Conservation (phyloP, 2,113 vertebrate genomes). For the Corynorhinus townsendii region DNA sequence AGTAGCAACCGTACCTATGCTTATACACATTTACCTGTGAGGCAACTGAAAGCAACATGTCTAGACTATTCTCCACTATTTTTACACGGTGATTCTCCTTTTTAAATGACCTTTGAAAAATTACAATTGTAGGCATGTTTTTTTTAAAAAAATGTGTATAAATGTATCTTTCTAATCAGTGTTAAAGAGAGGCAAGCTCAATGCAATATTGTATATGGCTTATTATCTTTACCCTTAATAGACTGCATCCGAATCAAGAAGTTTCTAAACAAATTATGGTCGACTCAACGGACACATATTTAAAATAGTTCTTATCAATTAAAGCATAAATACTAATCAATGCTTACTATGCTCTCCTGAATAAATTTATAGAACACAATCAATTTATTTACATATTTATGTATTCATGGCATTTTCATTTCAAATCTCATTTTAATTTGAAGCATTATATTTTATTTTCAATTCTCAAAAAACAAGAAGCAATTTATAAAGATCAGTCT, state of each 20-base stretch:
- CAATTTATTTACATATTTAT: background rate
- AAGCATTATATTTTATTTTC: background rate
- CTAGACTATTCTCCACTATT: background rate
- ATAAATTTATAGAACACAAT: background rate
- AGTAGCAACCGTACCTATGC: background rate
- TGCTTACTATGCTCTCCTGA: background rate
- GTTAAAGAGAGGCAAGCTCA: background rate
- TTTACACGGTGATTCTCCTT: background rate
- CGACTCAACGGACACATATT: background rate
- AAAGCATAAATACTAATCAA: background rate
- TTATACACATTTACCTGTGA: background rate
- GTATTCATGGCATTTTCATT: background rate
- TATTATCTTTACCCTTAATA: background rate
- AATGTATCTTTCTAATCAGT: background rate
- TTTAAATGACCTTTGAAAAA: background rate
- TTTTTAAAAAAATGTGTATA: background rate
- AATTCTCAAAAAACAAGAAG: background rate
- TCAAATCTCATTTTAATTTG: conserved; percentile 12
- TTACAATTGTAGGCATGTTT: background rate
- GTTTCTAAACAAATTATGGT: background rate
- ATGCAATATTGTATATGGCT: background rate
- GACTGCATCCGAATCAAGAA: background rate
- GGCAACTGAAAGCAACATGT: background rate
- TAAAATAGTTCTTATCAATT: background rate
- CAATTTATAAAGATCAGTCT: background rate